Evolutionary conservation across 2,113 vertebrate genomes (phyloP), one percentile per base, ranked within the genome.

Genomic region (Scytalopus superciliaris): DNA sequence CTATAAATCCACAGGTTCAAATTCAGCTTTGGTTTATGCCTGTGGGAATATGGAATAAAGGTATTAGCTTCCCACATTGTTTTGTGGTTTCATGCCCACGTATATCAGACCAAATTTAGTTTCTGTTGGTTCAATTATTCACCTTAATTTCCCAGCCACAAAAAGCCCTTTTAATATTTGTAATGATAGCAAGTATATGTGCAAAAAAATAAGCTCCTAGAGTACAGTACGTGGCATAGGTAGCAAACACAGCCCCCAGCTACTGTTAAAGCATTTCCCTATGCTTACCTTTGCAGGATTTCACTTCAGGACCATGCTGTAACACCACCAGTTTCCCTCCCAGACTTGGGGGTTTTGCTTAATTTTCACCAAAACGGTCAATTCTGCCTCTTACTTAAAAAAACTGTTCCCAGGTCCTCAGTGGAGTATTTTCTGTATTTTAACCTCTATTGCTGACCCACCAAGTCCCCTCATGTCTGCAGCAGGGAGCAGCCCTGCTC

Each of bases 1-100:
- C 53, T 72, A 39, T 69, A 87, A 96, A 96, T 73, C 60, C 69
- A 84, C 25, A 90, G 21, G 53, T 83, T 94, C 28, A 78, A 72
- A 87, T 76, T 84, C 73, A 87, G 62, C 76, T 89, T 37, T 44
- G 40, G 59, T 88, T 95, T 93, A 79, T 59, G 92, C 90, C 50
- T 55, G 24, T 59, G 87, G 79, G 62, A 90, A 89, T 78, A 70
- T 6, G 33, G 66, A 92, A 86, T 90, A 79, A 87, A 76, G 42
- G 83, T 79, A 90, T 72, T 93, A 89, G 64, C 66, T 92, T 67
- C 25, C 87, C 53, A 64, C 57, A 81, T 64, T 72, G 76, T 84
- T 84, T 86, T 89, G 86, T 84, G 76, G 66, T 69, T 93, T 90
- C 53, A 13, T 57, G 78, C 21, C 28, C 42, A 27, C 0, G 2